A percentile compares a stretch with the other conserved stretches of the same genome.
Conservation (phyloP, 2,888 invertebrate genomes). For the Drosophila sordidapex region DNA sequence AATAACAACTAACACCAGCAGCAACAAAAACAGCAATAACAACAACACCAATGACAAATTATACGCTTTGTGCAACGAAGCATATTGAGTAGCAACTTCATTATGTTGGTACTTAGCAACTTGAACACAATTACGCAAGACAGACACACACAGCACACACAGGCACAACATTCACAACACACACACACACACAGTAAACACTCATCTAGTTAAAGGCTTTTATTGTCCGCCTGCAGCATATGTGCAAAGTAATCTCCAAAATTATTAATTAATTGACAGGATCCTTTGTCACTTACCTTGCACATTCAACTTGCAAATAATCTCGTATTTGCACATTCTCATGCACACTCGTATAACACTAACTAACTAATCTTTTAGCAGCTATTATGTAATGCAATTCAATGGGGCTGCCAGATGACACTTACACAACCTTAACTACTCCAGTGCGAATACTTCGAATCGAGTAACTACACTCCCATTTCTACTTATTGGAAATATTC, state of each 20-base stretch:
- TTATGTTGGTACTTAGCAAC: slow-evolving; percentile 12
- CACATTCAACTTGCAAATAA: background rate
- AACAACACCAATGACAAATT: slow-evolving; percentile 5
- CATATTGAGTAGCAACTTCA: slow-evolving; percentile 21
- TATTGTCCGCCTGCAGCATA: background rate
- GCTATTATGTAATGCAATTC: background rate
- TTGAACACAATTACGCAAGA: background rate
- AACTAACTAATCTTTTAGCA: background rate
- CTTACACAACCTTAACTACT: slow-evolving; percentile 3
- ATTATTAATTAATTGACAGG: slow-evolving; percentile 27
- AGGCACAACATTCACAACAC: background rate
- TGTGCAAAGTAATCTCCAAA: slow-evolving; percentile 5
- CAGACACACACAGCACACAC: background rate
- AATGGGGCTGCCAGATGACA: slow-evolving; percentile 12
- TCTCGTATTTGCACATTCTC: background rate
- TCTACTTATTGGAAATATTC: background rate
- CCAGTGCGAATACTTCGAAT: slow-evolving; percentile 3
- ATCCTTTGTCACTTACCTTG: slow-evolving; percentile 7
- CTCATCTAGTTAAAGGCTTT: background rate
- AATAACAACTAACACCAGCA: slow-evolving; percentile 23
- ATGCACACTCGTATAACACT: background rate
- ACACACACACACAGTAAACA: background rate
- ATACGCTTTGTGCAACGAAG: slow-evolving; percentile 11
- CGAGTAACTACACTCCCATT: slow-evolving; percentile 1
- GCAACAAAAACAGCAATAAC: slow-evolving; percentile 12